A percentile compares a stretch with the other conserved stretches of the same genome.
Evolutionary conservation across 2,888 invertebrate genomes (phyloP).

Genomic region (Crocallis elinguaria): DNA sequence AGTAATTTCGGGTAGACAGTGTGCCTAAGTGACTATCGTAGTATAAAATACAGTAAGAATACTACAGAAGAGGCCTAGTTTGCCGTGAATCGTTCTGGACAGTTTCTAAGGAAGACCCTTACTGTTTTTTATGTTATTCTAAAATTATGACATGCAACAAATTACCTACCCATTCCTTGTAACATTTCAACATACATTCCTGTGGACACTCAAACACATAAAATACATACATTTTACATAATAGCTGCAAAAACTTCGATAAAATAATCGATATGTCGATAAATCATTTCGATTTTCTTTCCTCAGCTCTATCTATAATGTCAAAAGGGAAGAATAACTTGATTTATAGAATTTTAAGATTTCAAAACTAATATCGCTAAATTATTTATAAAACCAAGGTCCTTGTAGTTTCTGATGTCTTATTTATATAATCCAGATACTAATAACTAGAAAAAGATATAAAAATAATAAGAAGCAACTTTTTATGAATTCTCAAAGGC

Average conservation of each 20-base stretch:
- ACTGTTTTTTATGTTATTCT: slow-evolving; percentile 25
- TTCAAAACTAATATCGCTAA: no score
- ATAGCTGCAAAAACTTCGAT: slow-evolving; percentile 56
- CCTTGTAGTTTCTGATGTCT: no score
- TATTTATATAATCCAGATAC: no score
- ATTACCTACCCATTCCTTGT: slow-evolving; percentile 71
- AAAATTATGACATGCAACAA: slow-evolving; percentile 57
- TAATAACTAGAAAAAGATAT: no score
- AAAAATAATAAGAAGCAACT: neutral
- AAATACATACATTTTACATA: slow-evolving; percentile 53
- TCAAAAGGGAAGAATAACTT: no score
- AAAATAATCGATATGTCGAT: slow-evolving; percentile 32
- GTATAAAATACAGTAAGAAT: slow-evolving; percentile 14
- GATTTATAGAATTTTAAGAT: no score
- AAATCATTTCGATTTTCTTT: slow-evolving; percentile 12
- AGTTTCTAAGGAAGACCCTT: neutral
- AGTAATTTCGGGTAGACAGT: slow-evolving; percentile 33
- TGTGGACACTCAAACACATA: slow-evolving; percentile 77
- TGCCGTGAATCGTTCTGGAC: slow-evolving; percentile 1
- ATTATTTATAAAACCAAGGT: no score
- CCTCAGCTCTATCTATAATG: neutral
- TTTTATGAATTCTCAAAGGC: neutral
- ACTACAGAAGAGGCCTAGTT: neutral
- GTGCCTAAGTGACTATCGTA: slow-evolving; percentile 33
- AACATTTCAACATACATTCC: slow-evolving; percentile 79